Percentiles rank a stretch among this genome's conserved stretches.
phyloP scores from a whole-genome alignment of 1,140 invertebrate genomes.

The Lepidurus couesii region DNA sequence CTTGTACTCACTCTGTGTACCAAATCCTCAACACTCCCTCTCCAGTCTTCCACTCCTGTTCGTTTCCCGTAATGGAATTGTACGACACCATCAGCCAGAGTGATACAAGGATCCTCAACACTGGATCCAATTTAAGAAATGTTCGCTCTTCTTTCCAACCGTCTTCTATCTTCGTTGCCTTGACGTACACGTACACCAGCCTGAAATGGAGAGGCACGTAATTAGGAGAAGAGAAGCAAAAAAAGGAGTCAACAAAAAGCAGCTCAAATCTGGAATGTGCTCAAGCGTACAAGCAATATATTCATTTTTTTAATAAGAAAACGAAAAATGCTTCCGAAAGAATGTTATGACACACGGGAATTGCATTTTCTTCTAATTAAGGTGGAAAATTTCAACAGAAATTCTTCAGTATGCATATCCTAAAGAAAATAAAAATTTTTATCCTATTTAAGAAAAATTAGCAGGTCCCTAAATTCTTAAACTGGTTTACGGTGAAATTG shows the following conservation, averaged over 20 bases:
- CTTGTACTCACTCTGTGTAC: background rate
- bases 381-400: too few relatives aligned
- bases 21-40: background rate
- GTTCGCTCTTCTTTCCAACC: background rate
- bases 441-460: too few relatives aligned
- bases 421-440: too few relatives aligned
- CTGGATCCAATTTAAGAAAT: slow-evolving; percentile 5
- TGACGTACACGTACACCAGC: background rate
- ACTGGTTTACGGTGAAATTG: too few relatives aligned
- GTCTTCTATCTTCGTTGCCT: background rate
- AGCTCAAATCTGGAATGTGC: background rate
- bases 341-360: too few relatives aligned
- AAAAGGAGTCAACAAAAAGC: background rate
- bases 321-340: too few relatives aligned
- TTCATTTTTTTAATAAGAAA: too few relatives aligned
- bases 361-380: too few relatives aligned
- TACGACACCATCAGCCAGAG: background rate
- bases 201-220: background rate
- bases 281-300: background rate
- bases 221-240: background rate
- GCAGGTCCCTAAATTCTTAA: too few relatives aligned
- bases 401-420: too few relatives aligned
- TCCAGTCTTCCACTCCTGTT: background rate
- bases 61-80: background rate
- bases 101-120: background rate